Conservation (phyloP, 2,888 invertebrate genomes). For the Dasysyrphus tricinctus region DNA sequence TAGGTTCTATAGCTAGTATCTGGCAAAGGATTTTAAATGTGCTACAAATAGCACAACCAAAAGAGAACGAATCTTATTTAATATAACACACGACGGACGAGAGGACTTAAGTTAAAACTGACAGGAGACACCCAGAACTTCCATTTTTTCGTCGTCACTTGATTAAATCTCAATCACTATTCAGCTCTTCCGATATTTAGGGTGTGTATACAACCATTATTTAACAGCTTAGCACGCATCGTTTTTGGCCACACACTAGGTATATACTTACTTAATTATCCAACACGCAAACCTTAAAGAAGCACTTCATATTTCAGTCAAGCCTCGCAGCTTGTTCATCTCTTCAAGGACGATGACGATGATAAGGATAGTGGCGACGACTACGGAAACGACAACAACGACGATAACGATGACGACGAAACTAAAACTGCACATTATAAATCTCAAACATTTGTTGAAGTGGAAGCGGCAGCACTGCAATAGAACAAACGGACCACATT, state of each 20-base stretch:
- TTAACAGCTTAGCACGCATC: conserved; percentile 68
- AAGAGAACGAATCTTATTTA: conserved; percentile 51
- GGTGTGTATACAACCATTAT: conserved; percentile 72
- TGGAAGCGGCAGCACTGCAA: neutral
- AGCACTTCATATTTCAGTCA: conserved; percentile 37
- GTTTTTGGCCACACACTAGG: conserved; percentile 44
- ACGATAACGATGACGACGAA: neutral
- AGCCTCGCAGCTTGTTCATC: conserved; percentile 31
- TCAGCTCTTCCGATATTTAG: conserved; percentile 58
- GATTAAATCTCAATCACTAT: conserved; percentile 64
- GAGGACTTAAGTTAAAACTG: neutral
- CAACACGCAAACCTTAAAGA: conserved; percentile 60
- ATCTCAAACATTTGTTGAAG: neutral
- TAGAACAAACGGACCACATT: conserved; percentile 29
- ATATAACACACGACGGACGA: neutral
- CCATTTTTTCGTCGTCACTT: conserved; percentile 10
- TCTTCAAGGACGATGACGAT: conserved; percentile 56
- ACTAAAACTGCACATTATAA: conserved; percentile 24
- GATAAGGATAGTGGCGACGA: conserved; percentile 3
- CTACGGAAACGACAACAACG: too few relatives aligned
- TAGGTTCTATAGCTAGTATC: neutral
- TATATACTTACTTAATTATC: conserved; percentile 72
- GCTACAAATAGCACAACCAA: conserved; percentile 57
- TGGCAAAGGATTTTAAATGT: conserved; percentile 25
- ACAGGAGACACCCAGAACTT: neutral